Evolutionary conservation across 1,140 invertebrate genomes (phyloP), one percentile per base, ranked within the genome.

Genomic region (Calliopsis andreniformis): DNA sequence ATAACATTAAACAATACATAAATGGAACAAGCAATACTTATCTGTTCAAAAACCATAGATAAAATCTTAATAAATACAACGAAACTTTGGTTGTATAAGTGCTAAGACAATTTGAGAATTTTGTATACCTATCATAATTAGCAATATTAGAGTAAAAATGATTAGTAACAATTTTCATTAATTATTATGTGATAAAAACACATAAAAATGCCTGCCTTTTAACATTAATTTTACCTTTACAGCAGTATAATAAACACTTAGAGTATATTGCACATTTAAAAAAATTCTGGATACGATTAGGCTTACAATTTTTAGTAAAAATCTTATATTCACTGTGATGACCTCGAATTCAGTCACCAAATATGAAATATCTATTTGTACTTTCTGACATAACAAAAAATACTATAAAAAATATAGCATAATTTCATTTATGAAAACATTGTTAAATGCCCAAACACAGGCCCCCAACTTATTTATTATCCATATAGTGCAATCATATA

Each of bases 281-380:
- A 77, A 77, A 77, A 84, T 69, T 56, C 61, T 77, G 70, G 61
- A 80, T 39, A 77, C 32, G 35, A 25, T 76, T 84, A 83, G 67
- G 68, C 72, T 79, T 79, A 64, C 14, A 67, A 67, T 20, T n/a
- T 83, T 49, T 62, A 78, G 66, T 82, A 82, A 79, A 82, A 82
- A 76, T 62, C 70, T 82, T 76, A 82, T 76, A 78, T 62, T 70
- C 49, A 61, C 25, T 64, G 39, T 23, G 47, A 71, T 78, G 76
- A 82, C 62, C 55, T 82, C 47, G n/a, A 30, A 70, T 63, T 64
- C 51, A 39, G 62, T 76, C 69, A 64, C 68, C 71, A 82, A 77
- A 81, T 80, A 70, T 76, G 49, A 76, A 58, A 70, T 82, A 69
- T 70, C 63, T 78, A 77, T 86, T 85, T 83, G 84, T 86, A 85